Percentiles rank a stretch among this genome's conserved stretches.
These are phyloP conservation scores for Calonectris borealis DNA, from an alignment of 2,113 vertebrate genomes.

Conservation along the genomic window DNA sequence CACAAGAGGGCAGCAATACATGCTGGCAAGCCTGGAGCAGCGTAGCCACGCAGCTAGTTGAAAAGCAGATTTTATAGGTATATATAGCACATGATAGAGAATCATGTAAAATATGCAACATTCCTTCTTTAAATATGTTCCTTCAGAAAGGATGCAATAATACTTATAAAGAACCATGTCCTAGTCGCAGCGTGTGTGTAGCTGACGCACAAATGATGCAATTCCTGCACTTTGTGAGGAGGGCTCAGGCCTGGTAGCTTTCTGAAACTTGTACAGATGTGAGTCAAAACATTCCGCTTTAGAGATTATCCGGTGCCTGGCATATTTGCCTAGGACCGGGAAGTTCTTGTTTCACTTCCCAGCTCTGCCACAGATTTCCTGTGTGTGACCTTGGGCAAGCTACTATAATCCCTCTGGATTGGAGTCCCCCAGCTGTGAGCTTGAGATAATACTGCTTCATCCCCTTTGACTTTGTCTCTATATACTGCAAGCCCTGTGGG, in stretches of 20 bases:
- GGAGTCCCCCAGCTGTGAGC: constrained; percentile 11
- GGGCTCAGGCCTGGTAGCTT: neutral
- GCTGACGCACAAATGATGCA: neutral
- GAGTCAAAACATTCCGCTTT: neutral
- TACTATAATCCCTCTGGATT: neutral
- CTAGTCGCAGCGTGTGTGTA: no score
- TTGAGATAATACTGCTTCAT: constrained; percentile 33
- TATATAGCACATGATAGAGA: neutral
- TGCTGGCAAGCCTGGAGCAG: neutral
- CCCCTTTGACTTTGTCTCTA: constrained; percentile 46
- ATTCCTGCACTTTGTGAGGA: neutral
- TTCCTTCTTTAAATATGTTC: neutral
- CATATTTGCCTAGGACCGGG: neutral
- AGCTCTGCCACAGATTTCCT: neutral
- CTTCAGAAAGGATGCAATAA: neutral
- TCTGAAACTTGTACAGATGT: neutral
- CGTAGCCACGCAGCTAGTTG: rapidly evolving
- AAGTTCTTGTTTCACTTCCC: neutral
- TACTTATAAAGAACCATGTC: rapidly evolving
- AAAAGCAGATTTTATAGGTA: neutral
- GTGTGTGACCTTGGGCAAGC: constrained; percentile 16
- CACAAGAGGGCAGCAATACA: constrained; percentile 62
- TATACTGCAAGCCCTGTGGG: neutral
- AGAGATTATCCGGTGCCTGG: neutral
- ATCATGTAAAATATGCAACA: rapidly evolving